phyloP scores from a whole-genome alignment of 2,888 invertebrate species.

The Branchellion lobata region DNA sequence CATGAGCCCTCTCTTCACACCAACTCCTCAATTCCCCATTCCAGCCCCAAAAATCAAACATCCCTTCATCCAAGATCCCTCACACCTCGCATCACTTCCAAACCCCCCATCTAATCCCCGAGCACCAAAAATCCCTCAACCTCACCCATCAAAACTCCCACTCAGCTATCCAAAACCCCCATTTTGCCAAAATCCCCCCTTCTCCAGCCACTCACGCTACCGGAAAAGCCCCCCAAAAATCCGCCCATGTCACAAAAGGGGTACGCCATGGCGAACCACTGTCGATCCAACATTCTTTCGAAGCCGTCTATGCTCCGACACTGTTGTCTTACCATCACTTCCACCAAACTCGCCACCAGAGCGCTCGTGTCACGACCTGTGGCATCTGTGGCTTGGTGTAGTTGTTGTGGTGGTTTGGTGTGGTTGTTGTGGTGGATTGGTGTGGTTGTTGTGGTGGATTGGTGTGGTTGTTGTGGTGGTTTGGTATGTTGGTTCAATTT shows the following conservation, averaged over 20 bases:
- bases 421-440: neutral
- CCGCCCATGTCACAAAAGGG: constrained; percentile 71
- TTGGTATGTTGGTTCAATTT: neutral
- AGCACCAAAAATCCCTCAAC: neutral
- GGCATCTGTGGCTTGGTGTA: constrained; percentile 65
- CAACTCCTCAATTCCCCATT: too few relatives aligned
- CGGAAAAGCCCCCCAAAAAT: constrained; percentile 54
- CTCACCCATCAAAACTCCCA: neutral
- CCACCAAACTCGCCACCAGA: constrained; percentile 77
- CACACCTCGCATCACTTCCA: too few relatives aligned
- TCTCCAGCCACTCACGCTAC: constrained; percentile 46
- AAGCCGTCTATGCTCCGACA: constrained; percentile 82
- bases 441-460: neutral
- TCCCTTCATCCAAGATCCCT: too few relatives aligned
- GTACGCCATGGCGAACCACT: constrained; percentile 90
- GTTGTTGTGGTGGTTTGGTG: neutral
- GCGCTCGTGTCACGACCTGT: constrained; percentile 86
- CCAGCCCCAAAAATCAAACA: too few relatives aligned
- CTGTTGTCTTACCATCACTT: constrained; percentile 80
- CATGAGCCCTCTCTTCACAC: too few relatives aligned
- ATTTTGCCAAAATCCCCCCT: neutral
- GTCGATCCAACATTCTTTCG: constrained; percentile 86
- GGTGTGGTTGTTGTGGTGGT: neutral
- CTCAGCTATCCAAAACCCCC: neutral
- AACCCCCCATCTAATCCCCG: too few relatives aligned